A percentile compares a stretch with the other conserved stretches of the same genome.
Evolutionary conservation across 1,140 invertebrate genomes (phyloP).

Genomic region (Meloidogyne floridensis): DNA sequence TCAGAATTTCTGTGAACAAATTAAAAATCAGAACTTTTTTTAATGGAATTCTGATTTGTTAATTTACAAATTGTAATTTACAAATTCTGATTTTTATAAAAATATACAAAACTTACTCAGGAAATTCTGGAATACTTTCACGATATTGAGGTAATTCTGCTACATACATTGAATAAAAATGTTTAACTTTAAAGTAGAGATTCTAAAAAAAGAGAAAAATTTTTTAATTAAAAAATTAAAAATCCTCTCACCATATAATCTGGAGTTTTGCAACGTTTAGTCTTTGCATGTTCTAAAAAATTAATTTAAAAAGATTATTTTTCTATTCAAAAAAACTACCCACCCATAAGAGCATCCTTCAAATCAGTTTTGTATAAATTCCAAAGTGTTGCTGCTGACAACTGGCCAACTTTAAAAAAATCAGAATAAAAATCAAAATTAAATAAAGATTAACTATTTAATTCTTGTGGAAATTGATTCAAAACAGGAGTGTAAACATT

Average conservation of each 20-base stretch:
- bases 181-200: slow-evolving; percentile 96
- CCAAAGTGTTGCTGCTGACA: slow-evolving; percentile 97
- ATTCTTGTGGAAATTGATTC: slow-evolving; percentile 80
- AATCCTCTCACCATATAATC: slow-evolving; percentile 80
- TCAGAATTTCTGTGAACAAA: no score
- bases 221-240: not conserved
- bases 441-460: slow-evolving; percentile 65
- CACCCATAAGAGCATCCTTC: slow-evolving; percentile 88
- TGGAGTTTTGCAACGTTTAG: slow-evolving; percentile 90
- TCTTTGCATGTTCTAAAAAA: slow-evolving; percentile 84
- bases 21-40: no score
- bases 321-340: slow-evolving; percentile 3
- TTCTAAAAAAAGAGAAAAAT: slow-evolving; percentile 81
- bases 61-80: no score
- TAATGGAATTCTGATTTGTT: no score
- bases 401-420: slow-evolving; percentile 71
- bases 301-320: slow-evolving; percentile 8
- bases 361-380: slow-evolving; percentile 92
- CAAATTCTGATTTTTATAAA: slow-evolving; percentile 14
- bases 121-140: slow-evolving; percentile 88
- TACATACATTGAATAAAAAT: slow-evolving; percentile 98
- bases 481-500: slow-evolving; percentile 97
- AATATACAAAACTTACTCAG: slow-evolving; percentile 72
- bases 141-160: slow-evolving; percentile 95
- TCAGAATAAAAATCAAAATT: not conserved